Conservation (phyloP, 2,888 invertebrate species). For the Apamea monoglypha region DNA sequence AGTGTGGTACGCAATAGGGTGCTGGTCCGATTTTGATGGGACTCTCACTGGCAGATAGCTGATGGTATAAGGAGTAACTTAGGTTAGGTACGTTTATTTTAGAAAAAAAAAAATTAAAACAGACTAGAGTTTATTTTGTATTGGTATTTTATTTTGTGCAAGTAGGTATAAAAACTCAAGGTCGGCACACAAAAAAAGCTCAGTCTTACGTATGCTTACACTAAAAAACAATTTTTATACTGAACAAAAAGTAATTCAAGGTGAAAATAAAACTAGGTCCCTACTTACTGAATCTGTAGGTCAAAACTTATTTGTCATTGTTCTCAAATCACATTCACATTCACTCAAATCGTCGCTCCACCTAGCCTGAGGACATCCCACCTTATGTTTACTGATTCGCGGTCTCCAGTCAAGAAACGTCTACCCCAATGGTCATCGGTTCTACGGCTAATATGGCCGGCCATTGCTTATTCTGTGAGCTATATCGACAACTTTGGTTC, state of each 20-base stretch:
- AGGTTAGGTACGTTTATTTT: neutral
- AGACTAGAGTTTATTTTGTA: neutral
- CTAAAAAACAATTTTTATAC: neutral
- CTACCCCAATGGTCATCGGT: no score
- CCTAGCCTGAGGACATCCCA: no score
- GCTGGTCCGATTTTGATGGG: neutral
- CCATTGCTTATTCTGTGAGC: no score
- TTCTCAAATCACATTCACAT: neutral
- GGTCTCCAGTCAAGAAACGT: no score
- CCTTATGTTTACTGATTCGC: no score
- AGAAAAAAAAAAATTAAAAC: no score
- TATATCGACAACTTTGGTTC: no score
- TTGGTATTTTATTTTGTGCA: neutral
- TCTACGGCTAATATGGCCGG: no score
- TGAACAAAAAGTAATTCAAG: constrained; percentile 19
- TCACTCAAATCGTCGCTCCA: no score
- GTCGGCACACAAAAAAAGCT: constrained; percentile 10
- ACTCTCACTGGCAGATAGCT: neutral
- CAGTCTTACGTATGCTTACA: neutral
- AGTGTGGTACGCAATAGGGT: no score
- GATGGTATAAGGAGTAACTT: neutral
- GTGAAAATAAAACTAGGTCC: neutral
- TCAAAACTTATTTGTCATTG: neutral
- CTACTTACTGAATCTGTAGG: neutral
- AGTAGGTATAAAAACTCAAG: neutral